Conservation (phyloP, 2,888 invertebrate species). For the Machimus rusticus region DNA sequence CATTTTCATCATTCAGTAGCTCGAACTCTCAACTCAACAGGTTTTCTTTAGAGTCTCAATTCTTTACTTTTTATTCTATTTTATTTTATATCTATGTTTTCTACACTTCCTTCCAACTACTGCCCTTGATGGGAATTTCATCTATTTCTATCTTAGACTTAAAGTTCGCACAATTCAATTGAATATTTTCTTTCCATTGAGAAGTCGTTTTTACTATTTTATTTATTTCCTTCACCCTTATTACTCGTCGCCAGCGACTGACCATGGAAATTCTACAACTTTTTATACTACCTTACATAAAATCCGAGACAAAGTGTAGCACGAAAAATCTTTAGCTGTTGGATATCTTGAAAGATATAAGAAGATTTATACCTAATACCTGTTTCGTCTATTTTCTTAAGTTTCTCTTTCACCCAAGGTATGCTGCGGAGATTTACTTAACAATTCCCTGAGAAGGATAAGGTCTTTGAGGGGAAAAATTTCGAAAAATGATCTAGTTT, state of each 20-base stretch:
- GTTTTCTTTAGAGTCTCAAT: not conserved
- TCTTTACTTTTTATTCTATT: not conserved
- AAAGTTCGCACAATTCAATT: slow-evolving; percentile 11
- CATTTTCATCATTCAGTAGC: not conserved
- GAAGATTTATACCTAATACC: too few species aligned
- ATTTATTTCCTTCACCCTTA: not conserved
- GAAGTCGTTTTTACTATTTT: not conserved
- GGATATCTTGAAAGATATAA: too few species aligned
- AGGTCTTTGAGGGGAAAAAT: not conserved
- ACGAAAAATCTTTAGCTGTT: not conserved
- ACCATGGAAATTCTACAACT: slow-evolving; percentile 6
- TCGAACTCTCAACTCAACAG: not conserved
- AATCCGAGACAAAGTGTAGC: not conserved
- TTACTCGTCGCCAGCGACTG: not conserved
- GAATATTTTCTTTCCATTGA: not conserved
- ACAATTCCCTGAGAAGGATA: not conserved
- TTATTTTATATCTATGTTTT: too few species aligned
- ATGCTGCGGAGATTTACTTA: not conserved
- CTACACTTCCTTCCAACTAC: not conserved
- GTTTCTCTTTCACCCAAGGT: not conserved
- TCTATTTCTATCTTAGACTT: slow-evolving; percentile 9
- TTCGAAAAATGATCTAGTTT: not conserved
- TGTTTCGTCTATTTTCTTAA: not conserved
- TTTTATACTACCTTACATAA: not conserved
- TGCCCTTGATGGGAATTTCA: slow-evolving; percentile 31